Conservation (phyloP, 1,140 invertebrate species). For the Drosophila bocqueti region DNA sequence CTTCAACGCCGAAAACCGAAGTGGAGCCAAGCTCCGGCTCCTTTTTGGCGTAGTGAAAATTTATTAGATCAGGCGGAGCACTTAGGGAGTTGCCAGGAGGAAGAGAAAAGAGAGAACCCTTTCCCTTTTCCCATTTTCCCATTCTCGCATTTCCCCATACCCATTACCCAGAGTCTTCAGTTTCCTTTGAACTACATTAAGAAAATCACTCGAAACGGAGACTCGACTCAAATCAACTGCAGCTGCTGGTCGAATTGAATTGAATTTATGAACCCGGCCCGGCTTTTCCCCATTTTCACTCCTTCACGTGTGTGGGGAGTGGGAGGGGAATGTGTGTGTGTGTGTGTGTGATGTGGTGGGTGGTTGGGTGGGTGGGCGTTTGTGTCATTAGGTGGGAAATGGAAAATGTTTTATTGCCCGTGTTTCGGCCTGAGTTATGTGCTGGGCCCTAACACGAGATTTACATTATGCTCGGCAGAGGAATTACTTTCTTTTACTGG, state of each 20-base stretch:
- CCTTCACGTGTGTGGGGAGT: conserved; percentile 17
- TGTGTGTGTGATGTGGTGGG: conserved; percentile 35
- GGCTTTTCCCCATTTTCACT: conserved; percentile 10
- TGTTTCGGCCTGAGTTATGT: conserved; percentile 67
- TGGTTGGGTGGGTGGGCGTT: conserved; percentile 11
- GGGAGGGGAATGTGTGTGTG: too few relatives aligned
- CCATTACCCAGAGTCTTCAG: conserved; percentile 29
- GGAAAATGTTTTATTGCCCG: conserved; percentile 73
- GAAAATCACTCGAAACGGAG: conserved; percentile 73
- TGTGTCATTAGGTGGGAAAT: conserved; percentile 66
- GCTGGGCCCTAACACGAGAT: conserved; percentile 58
- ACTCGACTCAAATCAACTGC: conserved; percentile 60
- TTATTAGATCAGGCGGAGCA: conserved; percentile 69
- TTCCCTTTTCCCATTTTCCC: conserved; percentile 15
- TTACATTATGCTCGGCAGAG: conserved; percentile 66
- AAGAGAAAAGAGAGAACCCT: conserved; percentile 29
- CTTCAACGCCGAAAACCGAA: conserved; percentile 11
- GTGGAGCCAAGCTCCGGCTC: conserved; percentile 14
- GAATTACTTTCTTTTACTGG: conserved; percentile 21
- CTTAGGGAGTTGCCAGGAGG: conserved; percentile 43
- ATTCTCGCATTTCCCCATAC: not conserved
- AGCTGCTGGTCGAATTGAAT: conserved; percentile 80
- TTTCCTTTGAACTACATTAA: conserved; percentile 77
- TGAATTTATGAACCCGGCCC: conserved; percentile 66
- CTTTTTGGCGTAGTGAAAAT: conserved; percentile 59